A percentile compares a stretch with the other conserved stretches of the same genome.
phyloP scores from a whole-genome alignment of 1,140 invertebrate species.

The Drosophila yakuba region DNA sequence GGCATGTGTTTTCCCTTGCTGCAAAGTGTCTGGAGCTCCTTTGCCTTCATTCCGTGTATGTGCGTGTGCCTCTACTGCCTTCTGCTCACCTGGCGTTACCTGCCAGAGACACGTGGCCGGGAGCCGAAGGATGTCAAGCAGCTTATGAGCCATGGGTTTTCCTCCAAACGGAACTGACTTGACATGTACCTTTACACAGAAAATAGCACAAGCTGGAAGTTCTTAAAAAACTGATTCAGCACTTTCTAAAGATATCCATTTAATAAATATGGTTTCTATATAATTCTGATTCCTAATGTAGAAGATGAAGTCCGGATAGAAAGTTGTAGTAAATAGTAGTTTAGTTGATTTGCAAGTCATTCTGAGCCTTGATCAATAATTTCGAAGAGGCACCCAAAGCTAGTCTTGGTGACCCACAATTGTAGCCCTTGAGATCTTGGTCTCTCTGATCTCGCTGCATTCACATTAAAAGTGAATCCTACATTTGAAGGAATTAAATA shows the following conservation, averaged over 20 bases:
- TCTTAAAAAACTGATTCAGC: not conserved
- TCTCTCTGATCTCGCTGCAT: too few species aligned
- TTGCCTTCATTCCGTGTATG: constrained; percentile 90
- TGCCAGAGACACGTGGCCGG: constrained; percentile 89
- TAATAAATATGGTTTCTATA: not conserved
- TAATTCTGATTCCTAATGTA: too few species aligned
- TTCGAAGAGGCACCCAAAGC: too few species aligned
- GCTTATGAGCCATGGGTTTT: constrained; percentile 85
- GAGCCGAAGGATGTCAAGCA: constrained; percentile 87
- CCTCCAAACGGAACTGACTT: constrained; percentile 58
- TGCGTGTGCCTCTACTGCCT: constrained; percentile 86
- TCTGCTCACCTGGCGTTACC: constrained; percentile 87
- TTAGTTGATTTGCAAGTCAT: too few species aligned
- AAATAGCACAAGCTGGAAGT: constrained; percentile 1
- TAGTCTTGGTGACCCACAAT: too few species aligned
- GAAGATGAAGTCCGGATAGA: too few species aligned
- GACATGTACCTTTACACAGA: too few species aligned
- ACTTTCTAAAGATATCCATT: too few species aligned
- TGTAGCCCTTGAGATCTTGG: too few species aligned
- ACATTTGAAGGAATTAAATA: not conserved
- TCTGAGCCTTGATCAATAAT: too few species aligned
- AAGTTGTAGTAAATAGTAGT: too few species aligned
- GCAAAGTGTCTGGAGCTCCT: constrained; percentile 87
- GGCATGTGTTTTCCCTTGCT: constrained; percentile 91
- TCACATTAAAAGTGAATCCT: too few species aligned